Base-by-base conservation (phyloP, 2,888 invertebrate genomes). In the Patella depressa region DNA sequence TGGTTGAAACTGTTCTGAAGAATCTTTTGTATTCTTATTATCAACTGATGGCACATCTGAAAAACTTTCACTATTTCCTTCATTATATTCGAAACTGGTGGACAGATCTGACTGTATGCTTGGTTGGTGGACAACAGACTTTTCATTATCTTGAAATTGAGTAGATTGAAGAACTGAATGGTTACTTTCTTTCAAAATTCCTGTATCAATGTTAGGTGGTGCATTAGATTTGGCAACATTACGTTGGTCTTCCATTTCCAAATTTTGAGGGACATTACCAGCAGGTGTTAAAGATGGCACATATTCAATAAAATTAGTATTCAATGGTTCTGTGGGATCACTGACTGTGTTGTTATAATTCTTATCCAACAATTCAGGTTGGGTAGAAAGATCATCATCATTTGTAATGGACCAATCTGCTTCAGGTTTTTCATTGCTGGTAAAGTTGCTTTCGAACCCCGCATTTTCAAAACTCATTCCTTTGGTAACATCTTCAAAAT, bases 21-120 rank as follows among this genome's bases (percentile, higher is more conserved):
- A 45, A 45, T 45, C 7, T 45, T 45, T 45, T 65, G 19, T 65
- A 24, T 65, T 24, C 24, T 24, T 65, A 24, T 12, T 65, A 24
- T 65, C 65, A 19, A 65, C 14, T 65, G 65, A 24, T 65, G 65
- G 24, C 14, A 65, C 65, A 24, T 65, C 65, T 24, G 65, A 65
- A 24, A 24, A 65, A 24, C 19, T 65, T 65, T 65, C 65, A 65
- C 65, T 65, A 24, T 65, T 65, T 65, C 65, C 65, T 14, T 65
- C 65, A 65, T 65, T 65, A 65, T 12, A 65, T 24, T 65, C 65
- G 14, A 65, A 65, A 65, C 65, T 65, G 19, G 65, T 65, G 24
- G 65, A 65, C 24, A 65, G 24, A 14, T 65, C 65, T 12, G 65
- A 65, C 65, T 65, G 65, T 24, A 65, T 65, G 24, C 65, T 65